These are phyloP conservation scores for Parambassis ranga DNA, from an alignment of 2,797 vertebrate species.

Conservation along the genomic window DNA sequence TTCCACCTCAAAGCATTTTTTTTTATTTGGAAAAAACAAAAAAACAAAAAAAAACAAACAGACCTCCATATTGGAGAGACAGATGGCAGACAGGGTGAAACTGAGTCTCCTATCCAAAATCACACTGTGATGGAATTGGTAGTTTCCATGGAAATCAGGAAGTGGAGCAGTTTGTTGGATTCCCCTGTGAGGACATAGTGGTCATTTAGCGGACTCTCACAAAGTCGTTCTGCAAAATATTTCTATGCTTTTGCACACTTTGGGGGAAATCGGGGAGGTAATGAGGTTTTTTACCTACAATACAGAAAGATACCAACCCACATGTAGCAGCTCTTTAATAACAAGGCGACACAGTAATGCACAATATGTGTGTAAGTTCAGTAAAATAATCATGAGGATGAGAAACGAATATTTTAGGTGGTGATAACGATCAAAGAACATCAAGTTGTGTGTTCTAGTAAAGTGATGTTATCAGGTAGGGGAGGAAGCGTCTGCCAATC, in stretches of 20 bases:
- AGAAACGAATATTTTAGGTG: no score
- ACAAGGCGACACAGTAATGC: no score
- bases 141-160: constrained; percentile 77
- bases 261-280: background rate
- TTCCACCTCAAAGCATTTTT: constrained; percentile 47
- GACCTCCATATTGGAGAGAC: constrained; percentile 72
- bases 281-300: background rate
- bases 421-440: no score
- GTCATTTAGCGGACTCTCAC: constrained; percentile 21
- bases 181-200: constrained; percentile 1
- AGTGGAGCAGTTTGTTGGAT: constrained; percentile 39
- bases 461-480: no score
- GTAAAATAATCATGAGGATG: no score
- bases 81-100: constrained; percentile 72
- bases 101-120: constrained; percentile 64
- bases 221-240: constrained; percentile 35
- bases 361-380: no score
- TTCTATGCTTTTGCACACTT: background rate
- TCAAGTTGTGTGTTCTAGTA: no score
- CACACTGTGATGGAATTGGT: constrained; percentile 51
- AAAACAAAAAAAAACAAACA: constrained; percentile 43
- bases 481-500: no score
- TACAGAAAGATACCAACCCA: no score
- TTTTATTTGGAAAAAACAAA: constrained; percentile 19
- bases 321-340: no score